Evolutionary conservation across 1,140 invertebrate species (phyloP).

Genomic region (Hyposmocoma kahamanoa): DNA sequence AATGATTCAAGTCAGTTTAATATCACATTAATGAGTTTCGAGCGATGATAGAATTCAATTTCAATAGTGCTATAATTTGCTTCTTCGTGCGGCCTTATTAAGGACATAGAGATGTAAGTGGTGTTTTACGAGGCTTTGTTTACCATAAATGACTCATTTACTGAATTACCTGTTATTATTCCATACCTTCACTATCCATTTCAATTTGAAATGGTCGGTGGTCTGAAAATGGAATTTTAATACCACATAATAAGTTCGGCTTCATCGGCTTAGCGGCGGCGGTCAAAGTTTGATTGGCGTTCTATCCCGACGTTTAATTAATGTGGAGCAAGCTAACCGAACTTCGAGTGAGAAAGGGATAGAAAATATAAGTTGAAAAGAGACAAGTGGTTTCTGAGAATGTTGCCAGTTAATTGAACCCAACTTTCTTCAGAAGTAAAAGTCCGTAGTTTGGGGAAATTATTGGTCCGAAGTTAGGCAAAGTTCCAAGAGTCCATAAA

Average conservation of each 20-base stretch:
- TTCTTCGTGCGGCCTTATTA: conserved; percentile 9
- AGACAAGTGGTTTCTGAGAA: conserved; percentile 34
- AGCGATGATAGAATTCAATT: conserved; percentile 28
- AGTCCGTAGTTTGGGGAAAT: conserved; percentile 33
- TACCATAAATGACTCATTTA: conserved; percentile 28
- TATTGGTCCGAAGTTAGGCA: conserved; percentile 24
- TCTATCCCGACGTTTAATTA: conserved; percentile 66
- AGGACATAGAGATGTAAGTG: conserved; percentile 16
- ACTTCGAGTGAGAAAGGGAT: conserved; percentile 36
- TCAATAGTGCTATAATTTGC: conserved; percentile 23
- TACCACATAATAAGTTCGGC: conserved; percentile 67
- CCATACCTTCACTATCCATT: conserved; percentile 38
- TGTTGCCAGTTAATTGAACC: conserved; percentile 56
- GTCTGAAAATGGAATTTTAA: conserved; percentile 68
- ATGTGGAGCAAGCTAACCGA: conserved; percentile 47
- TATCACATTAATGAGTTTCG: conserved; percentile 32
- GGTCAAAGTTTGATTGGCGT: conserved; percentile 70
- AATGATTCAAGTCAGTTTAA: conserved; percentile 37
- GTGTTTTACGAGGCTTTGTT: conserved; percentile 16
- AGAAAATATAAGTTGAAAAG: conserved; percentile 23
- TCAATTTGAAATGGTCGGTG: conserved; percentile 42
- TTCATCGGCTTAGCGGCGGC: conserved; percentile 59
- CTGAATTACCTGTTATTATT: conserved; percentile 33
- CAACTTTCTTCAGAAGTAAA: conserved; percentile 44
- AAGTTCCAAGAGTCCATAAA: background rate